Evolutionary conservation across 2,888 invertebrate species (phyloP), one percentile per base, ranked within the genome.

Genomic region (Drosophila borealis): DNA sequence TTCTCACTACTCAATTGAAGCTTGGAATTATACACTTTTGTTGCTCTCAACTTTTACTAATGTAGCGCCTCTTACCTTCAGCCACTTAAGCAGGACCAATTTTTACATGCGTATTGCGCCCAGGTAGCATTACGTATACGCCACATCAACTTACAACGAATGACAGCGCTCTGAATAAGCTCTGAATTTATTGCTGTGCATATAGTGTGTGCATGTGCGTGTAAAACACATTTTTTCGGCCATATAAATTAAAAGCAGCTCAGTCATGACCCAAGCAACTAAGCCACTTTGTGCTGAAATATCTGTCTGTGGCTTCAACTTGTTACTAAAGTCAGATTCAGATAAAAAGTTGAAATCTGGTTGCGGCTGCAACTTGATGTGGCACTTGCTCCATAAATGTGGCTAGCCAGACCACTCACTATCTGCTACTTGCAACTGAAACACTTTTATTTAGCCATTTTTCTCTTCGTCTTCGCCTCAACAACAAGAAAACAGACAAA

Each of bases 241-340:
- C 73, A 82, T 74, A 88, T 88, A 84, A 88, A 84, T 84, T 84
- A 88, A 88, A 88, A 88, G 80, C 73, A 82, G 73, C 86, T 86
- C 80, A 75, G 70, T 41, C 66, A 33, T 53, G 56, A 51, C 48
- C 68, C 55, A 68, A 70, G 68, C 53, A 75, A 64, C 88, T 82
- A 85, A 88, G 83, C 80, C 82, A 83, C 80, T 85, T 82, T 82
- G 62, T 53, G 72, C 72, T 61, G 50, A 82, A 85, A 85, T 82
- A 74, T 78, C 80, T 81, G 72, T 63, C 78, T 85, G 82, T 70
- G 88, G 88, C 77, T 81, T 70, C 45, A 61, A 63, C 70, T 64
- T 60, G 71, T 57, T 64, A 67, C 80, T 65, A 39, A 76, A 80
- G 65, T 68, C 81, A 68, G 76, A 75, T 60, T 62, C 64, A 67